phyloP scores from a whole-genome alignment of 2,888 invertebrate genomes.

The Endomychus coccineus region DNA sequence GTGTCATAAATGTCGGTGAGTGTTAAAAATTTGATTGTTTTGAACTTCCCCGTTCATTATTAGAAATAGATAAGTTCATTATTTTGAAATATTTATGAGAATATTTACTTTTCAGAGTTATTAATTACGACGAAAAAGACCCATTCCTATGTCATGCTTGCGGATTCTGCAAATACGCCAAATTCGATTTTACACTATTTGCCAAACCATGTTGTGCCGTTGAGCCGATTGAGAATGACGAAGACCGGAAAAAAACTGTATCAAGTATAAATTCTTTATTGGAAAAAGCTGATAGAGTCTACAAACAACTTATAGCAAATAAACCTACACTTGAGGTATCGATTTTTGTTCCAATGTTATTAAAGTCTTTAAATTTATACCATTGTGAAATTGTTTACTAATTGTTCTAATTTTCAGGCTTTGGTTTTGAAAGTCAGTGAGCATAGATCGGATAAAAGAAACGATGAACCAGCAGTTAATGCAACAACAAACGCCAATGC shows the following conservation, averaged over 20 bases:
- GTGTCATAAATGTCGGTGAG: slow-evolving; percentile 90
- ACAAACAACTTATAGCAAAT: slow-evolving; percentile 82
- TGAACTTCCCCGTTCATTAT: no score
- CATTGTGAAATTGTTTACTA: neutral
- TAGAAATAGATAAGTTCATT: no score
- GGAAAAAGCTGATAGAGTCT: slow-evolving; percentile 91
- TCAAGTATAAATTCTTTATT: slow-evolving; percentile 82
- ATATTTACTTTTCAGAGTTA: slow-evolving; percentile 57
- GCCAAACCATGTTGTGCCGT: slow-evolving; percentile 93
- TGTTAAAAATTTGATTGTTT: slow-evolving; percentile 18
- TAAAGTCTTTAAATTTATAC: slow-evolving; percentile 4
- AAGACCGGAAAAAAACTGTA: slow-evolving; percentile 92
- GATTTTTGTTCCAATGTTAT: slow-evolving; percentile 9
- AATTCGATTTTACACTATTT: slow-evolving; percentile 91
- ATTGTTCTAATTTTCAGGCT: slow-evolving; percentile 43
- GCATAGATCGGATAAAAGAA: slow-evolving; percentile 65
- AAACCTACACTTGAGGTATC: slow-evolving; percentile 84
- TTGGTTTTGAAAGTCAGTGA: slow-evolving; percentile 82
- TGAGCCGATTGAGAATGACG: slow-evolving; percentile 94
- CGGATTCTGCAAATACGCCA: slow-evolving; percentile 98
- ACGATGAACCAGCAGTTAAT: slow-evolving; percentile 40
- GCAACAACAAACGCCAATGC: slow-evolving; percentile 25
- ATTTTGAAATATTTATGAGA: neutral
- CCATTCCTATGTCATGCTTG: slow-evolving; percentile 98
- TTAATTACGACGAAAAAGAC: slow-evolving; percentile 98